Base-by-base conservation (phyloP, 1,140 invertebrate species). In the Aphidius ervi region DNA sequence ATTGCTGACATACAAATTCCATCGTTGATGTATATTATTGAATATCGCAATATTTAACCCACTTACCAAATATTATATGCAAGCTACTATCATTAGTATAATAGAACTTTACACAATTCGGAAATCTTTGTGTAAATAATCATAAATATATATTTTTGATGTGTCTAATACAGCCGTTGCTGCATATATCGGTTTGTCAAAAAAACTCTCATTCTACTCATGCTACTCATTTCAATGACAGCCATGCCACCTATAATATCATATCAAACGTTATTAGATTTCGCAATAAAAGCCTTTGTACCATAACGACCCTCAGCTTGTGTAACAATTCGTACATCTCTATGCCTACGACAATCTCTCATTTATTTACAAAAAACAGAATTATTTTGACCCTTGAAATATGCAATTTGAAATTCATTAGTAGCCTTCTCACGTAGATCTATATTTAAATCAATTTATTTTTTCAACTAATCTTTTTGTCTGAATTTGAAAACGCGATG, bases 401-500 rank as follows among this genome's bases (percentile, higher is more conserved):
- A 59, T 6, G 43, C 23, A 16, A 16, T 45, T 59, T 59, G 16
- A 37, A 45, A 6, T 9, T 57, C 31, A 23, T 46, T 57, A 10
- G 45, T 31, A 31, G 31, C 5, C 10, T 54, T 39, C 40, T 54
- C 7, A 40, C 52, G 7, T 6, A 54, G 37, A 41, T 41, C 37
- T 6, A 10, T 54, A 54, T 54, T 54, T 6, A 41, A 20, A 20
- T 50, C 48, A 50, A 50, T 50, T 5, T 50, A 50, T 50, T 50
- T 43, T 50, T 20, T 50, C 9, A 50, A 50, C 48, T 23, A 41
- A 5, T 4, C 1, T 4, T 5, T 37, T 45, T 43, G 46, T 0
- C 37, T 9, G 70, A 85, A 84, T 73, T 74, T 64, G 64, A 82
- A 71, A 58, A 82, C 71, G 70, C 74, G 66, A 73, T 84, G 72